These are phyloP conservation scores for Poliocrania exsul DNA, from an alignment of 2,797 vertebrate genomes.

Conservation along the genomic window DNA sequence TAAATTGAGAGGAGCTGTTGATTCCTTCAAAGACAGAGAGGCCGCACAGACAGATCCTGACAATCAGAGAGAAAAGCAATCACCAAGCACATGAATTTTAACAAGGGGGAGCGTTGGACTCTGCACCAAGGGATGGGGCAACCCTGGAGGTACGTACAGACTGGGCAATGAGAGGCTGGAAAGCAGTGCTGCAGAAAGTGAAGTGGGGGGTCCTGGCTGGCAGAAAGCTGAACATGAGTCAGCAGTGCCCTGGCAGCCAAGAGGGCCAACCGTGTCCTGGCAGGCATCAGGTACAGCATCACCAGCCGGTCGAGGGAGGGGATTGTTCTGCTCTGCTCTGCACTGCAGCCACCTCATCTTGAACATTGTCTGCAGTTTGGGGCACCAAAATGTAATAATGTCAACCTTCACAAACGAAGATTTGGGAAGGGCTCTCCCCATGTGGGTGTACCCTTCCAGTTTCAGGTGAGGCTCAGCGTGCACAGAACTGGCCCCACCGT, in stretches of 20 bases:
- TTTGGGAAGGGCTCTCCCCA: too few relatives aligned
- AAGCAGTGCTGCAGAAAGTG: background rate
- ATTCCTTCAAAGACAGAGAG: background rate
- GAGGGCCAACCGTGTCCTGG: background rate
- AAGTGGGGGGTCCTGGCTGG: background rate
- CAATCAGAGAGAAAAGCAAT: background rate
- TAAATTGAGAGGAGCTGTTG: background rate
- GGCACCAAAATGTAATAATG: too few relatives aligned
- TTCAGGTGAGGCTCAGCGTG: too few relatives aligned
- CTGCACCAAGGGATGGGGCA: background rate
- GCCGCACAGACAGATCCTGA: background rate
- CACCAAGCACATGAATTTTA: background rate
- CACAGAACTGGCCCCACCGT: too few relatives aligned
- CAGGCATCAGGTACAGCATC: background rate
- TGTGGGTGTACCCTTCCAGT: too few relatives aligned
- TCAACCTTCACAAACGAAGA: too few relatives aligned
- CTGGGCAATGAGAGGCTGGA: background rate
- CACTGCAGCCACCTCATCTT: accelerated
- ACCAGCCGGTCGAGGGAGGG: accelerated
- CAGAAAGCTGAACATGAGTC: background rate
- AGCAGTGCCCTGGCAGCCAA: background rate
- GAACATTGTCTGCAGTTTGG: background rate
- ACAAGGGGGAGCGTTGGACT: background rate
- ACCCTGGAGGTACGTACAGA: background rate
- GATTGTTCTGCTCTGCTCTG: background rate